phyloP scores from a whole-genome alignment of 2,797 vertebrate genomes.

The Mormyrops attenuatus region DNA sequence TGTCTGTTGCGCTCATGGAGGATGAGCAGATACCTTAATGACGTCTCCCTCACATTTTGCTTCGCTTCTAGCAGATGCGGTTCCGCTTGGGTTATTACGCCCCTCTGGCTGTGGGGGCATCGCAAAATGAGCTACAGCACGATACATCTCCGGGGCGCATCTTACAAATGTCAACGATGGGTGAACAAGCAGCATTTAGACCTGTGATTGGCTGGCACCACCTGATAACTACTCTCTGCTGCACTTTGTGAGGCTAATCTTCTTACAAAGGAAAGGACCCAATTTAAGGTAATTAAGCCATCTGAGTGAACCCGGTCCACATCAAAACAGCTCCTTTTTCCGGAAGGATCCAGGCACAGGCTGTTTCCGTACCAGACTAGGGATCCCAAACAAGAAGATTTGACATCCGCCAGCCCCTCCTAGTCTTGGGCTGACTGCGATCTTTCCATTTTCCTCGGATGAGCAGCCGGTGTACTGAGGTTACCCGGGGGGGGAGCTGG shows the following conservation, averaged over 20 bases:
- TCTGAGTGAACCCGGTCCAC: background rate
- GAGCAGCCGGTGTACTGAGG: slow-evolving; percentile 41
- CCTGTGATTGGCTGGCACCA: background rate
- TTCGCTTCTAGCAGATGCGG: background rate
- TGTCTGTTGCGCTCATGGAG: background rate
- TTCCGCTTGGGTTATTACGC: background rate
- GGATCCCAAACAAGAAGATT: background rate
- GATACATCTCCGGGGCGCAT: background rate
- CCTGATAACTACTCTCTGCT: background rate
- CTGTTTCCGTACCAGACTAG: background rate
- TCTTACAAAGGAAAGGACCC: slow-evolving; percentile 1
- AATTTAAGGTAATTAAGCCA: background rate
- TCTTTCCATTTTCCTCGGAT: slow-evolving; percentile 56
- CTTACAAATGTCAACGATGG: background rate
- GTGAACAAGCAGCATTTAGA: background rate
- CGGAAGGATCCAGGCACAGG: slow-evolving; percentile 48
- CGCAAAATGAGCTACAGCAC: background rate
- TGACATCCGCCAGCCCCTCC: background rate
- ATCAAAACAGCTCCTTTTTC: slow-evolving; percentile 19
- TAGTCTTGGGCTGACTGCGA: slow-evolving; percentile 35
- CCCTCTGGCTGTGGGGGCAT: background rate
- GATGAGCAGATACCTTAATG: background rate
- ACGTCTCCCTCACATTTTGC: background rate
- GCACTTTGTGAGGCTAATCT: background rate
- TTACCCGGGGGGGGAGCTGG: slow-evolving; percentile 9